Conservation (phyloP, 2,888 invertebrate species). For the Caenorhabditis parvicauda region DNA sequence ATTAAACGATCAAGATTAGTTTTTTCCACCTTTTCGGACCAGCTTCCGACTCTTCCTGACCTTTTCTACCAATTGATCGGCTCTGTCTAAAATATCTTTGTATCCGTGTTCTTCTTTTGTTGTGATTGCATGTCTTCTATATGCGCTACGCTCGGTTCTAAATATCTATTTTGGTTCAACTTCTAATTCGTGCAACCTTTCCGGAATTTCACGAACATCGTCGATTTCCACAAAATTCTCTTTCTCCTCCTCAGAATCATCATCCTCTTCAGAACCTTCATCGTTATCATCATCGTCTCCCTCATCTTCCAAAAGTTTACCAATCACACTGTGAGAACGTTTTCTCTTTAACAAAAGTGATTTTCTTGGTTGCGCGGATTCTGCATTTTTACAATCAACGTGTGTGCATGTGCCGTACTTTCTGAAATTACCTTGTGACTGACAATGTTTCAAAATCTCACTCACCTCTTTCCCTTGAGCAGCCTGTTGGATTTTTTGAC, state of each 20-base stretch:
- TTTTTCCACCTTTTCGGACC: slow-evolving; percentile 23
- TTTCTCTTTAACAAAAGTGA: slow-evolving; percentile 17
- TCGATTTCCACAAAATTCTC: slow-evolving; percentile 8
- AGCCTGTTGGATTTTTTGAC: neutral
- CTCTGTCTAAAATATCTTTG: slow-evolving; percentile 46
- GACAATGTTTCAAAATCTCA: neutral
- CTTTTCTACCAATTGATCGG: slow-evolving; percentile 56
- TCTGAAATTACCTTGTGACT: neutral
- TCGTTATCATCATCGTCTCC: slow-evolving; percentile 26
- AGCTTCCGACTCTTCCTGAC: slow-evolving; percentile 34
- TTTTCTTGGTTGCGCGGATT: slow-evolving; percentile 18
- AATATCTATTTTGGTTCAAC: too few relatives aligned
- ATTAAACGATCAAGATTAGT: too few relatives aligned
- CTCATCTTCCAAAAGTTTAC: slow-evolving; percentile 11
- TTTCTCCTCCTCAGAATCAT: slow-evolving; percentile 17
- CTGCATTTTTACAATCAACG: slow-evolving; percentile 15
- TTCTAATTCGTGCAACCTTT: neutral
- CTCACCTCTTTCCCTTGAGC: slow-evolving; percentile 1
- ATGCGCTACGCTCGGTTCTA: slow-evolving; percentile 32
- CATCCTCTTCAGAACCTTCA: slow-evolving; percentile 33
- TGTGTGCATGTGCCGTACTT: slow-evolving; percentile 14
- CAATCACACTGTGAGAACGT: slow-evolving; percentile 5
- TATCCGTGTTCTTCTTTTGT: slow-evolving; percentile 54
- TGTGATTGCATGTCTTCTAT: slow-evolving; percentile 56
- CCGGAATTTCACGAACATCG: neutral